Evolutionary conservation across 2,113 vertebrate genomes (phyloP).

Genomic region (Archilochus colubris): DNA sequence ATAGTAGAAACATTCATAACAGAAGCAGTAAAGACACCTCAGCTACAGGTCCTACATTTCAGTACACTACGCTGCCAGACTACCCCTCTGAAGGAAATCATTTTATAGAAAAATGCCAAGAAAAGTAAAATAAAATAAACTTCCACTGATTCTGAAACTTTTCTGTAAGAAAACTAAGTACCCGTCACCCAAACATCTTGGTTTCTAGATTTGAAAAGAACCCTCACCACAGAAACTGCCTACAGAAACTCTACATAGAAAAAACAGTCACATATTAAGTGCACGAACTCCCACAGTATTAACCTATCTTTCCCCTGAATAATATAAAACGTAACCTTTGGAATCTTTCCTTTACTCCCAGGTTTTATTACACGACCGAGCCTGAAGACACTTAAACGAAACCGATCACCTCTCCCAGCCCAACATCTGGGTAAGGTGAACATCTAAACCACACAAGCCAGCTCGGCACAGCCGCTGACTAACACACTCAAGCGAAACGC

Average conservation of each 20-base stretch:
- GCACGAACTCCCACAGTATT: not conserved
- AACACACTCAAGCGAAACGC: not conserved
- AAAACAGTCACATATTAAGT: not conserved
- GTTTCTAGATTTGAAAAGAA: not conserved
- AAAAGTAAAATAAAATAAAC: not conserved
- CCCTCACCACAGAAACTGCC: not conserved
- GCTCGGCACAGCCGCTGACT: not conserved
- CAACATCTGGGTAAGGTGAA: not conserved
- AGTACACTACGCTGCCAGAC: not conserved
- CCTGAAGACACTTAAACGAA: accelerated
- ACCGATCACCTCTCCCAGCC: not conserved
- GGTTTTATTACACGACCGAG: too few species aligned
- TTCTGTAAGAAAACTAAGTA: not conserved
- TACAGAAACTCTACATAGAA: not conserved
- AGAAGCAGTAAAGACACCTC: not conserved
- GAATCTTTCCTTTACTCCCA: not conserved
- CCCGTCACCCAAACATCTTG: not conserved
- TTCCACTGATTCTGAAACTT: not conserved
- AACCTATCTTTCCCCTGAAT: not conserved
- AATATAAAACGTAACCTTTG: not conserved
- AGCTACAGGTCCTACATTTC: not conserved
- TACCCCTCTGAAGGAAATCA: not conserved
- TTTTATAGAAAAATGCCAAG: not conserved
- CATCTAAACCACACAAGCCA: not conserved
- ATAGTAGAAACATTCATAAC: not conserved